Conservation (phyloP, 2,797 vertebrate species). For the Argya squamiceps region DNA sequence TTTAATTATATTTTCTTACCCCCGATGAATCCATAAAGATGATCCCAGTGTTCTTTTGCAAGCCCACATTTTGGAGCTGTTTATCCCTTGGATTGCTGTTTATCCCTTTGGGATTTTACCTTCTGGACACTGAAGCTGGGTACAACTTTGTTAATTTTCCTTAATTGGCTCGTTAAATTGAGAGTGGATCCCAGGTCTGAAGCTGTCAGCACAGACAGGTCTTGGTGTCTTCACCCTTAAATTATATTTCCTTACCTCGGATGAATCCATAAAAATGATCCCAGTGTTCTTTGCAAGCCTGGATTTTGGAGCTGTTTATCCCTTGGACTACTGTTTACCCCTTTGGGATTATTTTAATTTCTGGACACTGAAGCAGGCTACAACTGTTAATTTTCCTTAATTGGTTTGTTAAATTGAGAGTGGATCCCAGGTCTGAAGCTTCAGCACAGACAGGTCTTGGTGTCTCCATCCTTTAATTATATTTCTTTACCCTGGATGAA, state of each 20-base stretch:
- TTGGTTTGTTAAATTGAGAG: not conserved
- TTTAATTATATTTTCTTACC: not conserved
- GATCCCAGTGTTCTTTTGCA: not conserved
- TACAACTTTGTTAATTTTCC: not conserved
- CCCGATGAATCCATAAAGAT: not conserved
- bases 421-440: not conserved
- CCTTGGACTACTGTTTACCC: too few species aligned
- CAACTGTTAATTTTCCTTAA: too few species aligned
- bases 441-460: too few species aligned
- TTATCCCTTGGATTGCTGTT: not conserved
- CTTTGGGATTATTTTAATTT: too few species aligned
- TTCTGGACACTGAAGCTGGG: not conserved
- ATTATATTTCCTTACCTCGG: accelerated
- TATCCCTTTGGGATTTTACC: not conserved
- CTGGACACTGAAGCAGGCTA: too few species aligned
- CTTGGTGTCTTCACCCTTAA: not conserved
- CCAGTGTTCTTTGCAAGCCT: not conserved
- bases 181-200: not conserved
- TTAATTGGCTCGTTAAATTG: not conserved
- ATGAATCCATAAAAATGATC: not conserved
- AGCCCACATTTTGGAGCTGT: too few species aligned
- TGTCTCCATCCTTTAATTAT: not conserved
- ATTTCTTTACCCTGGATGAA: not conserved
- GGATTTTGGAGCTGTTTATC: not conserved
- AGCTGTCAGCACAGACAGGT: not conserved